Evolutionary conservation across 2,797 vertebrate genomes (phyloP), one percentile per base, ranked within the genome.

Genomic region (Silurus lanzhouensis): DNA sequence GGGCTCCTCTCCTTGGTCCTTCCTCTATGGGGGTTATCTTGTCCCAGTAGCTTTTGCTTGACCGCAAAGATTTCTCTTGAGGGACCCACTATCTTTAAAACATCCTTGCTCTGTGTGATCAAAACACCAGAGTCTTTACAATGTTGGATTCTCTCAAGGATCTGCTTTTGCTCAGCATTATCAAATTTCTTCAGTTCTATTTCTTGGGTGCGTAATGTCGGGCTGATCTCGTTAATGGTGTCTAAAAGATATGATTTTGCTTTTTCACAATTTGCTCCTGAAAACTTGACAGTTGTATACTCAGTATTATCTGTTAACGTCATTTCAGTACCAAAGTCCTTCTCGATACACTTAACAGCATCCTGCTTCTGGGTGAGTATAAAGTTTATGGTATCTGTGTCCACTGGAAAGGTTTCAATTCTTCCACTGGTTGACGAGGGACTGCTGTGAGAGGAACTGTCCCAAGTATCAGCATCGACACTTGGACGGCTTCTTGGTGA

Each of bases 31-130:
- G 46, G 61, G 13, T 70, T n/a, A 0, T 17, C 46, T 0, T 12
- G 10, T 0, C 87, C 91, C 88, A 93, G 15, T 81, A 95, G 79
- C 84, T 13, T 88, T 88, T 92, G 92, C 89, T 89, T 92, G 10
- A 94, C n/a, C 22, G 83, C 12, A 83, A 90, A 92, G 87, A 93
- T 93, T 58, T 87, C 76, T 0, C 0, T 10, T 1, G 92, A 91
- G 0, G 89, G 83, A 1, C 95, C 94, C 0, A 95, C 79, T 13
- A 96, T 88, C 83, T 85, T 89, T 8, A 96, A 14, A 8, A 38
- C n/a, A 71, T 88, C 75, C 0, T 0, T 0, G 4, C 6, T 44
- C 5, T 0, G 1, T 1, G 2, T 38, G 46, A 94, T 88, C 0
- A 91, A 38, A 67, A 95, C 93, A 0, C 9, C 83, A 0, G 7